Percentiles rank a stretch among this genome's conserved stretches.
Conservation (phyloP, 2,888 invertebrate species). For the Drosophila multiciliata region DNA sequence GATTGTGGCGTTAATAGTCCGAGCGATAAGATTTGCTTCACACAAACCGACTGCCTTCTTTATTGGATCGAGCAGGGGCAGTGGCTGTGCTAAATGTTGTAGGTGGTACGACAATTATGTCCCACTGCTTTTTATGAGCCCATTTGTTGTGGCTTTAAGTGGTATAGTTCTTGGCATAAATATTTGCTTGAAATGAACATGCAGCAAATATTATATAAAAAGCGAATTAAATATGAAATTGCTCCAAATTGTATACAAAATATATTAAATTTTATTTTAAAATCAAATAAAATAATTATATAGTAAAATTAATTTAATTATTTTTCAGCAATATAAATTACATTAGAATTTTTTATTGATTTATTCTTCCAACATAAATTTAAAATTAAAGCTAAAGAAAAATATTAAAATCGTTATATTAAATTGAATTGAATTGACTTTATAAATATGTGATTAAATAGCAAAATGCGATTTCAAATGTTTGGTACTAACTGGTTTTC, state of each 20-base stretch:
- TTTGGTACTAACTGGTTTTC: background rate
- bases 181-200: background rate
- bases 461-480: background rate
- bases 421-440: background rate
- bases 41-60: conserved; percentile 29
- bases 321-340: background rate
- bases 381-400: background rate
- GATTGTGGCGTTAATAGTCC: conserved; percentile 73
- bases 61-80: conserved; percentile 32
- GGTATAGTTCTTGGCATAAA: background rate
- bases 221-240: background rate
- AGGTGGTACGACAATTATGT: conserved; percentile 17
- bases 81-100: conserved; percentile 5
- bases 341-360: background rate
- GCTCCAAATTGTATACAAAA: background rate
- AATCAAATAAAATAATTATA: background rate
- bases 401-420: background rate
- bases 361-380: background rate
- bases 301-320: background rate
- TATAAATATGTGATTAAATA: background rate
- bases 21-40: conserved; percentile 63
- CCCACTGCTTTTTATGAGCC: conserved; percentile 1
- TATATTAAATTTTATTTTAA: background rate
- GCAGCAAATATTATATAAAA: no score
- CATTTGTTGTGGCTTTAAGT: conserved; percentile 1